A percentile compares a stretch with the other conserved stretches of the same genome.
Evolutionary conservation across 2,113 vertebrate species (phyloP).

Genomic region (Rhabdomys dilectus): DNA sequence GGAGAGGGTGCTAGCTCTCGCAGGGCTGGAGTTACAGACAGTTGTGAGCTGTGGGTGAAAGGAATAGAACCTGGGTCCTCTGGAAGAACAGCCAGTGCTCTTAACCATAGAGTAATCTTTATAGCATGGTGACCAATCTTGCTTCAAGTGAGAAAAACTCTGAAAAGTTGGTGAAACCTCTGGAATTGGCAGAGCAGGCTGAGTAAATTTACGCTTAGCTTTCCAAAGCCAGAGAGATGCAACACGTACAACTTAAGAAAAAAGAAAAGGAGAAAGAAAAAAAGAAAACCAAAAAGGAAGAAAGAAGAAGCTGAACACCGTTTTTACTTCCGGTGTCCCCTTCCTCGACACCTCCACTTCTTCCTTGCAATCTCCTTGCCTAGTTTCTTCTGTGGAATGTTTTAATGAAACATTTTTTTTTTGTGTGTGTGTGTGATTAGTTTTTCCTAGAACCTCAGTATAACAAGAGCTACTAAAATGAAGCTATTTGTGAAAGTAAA

Average conservation of each 20-base stretch:
- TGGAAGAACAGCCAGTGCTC: neutral
- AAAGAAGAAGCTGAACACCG: neutral
- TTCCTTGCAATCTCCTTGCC: slow-evolving; percentile 20
- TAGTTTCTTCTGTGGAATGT: slow-evolving; percentile 36
- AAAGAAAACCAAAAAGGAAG: neutral
- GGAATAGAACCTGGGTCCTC: neutral
- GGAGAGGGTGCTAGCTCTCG: neutral
- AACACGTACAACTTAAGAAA: neutral
- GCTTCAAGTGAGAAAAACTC: neutral
- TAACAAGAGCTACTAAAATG: slow-evolving; percentile 34
- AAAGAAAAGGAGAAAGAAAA: neutral
- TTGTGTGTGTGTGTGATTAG: too few species aligned
- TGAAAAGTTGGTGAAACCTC: slow-evolving; percentile 19
- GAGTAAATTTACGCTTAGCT: neutral
- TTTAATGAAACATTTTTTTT: slow-evolving; percentile 57
- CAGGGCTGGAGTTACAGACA: neutral
- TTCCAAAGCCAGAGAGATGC: neutral
- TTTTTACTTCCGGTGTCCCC: slow-evolving; percentile 50
- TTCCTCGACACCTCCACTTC: neutral
- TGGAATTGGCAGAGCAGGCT: neutral
- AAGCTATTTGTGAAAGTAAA: slow-evolving; percentile 47
- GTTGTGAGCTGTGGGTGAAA: neutral
- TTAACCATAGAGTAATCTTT: neutral
- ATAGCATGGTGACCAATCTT: neutral
- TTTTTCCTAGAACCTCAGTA: slow-evolving; percentile 15